A percentile compares a stretch with the other conserved stretches of the same genome.
These are phyloP conservation scores for Brachylomia viminalis DNA, from an alignment of 2,888 invertebrate genomes.

Conservation along the genomic window DNA sequence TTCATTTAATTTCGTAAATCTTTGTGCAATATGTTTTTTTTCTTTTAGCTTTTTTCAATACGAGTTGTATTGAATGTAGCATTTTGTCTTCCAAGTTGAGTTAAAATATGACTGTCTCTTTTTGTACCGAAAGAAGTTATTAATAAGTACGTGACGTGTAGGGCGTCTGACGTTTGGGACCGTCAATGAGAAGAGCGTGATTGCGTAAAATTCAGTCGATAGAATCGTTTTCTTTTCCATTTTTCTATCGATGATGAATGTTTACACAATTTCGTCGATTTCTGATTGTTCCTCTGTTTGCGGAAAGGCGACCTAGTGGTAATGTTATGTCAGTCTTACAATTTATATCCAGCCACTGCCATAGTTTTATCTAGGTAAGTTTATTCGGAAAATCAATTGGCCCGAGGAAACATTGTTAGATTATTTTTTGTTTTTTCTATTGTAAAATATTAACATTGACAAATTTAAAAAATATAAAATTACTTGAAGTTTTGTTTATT, in stretches of 20 bases:
- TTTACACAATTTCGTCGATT: conserved; percentile 17
- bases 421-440: conserved; percentile 21
- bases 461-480: conserved; percentile 29
- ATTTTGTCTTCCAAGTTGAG: conserved; percentile 74
- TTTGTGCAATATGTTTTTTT: conserved; percentile 70
- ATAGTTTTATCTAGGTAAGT: conserved; percentile 80
- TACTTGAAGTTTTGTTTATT: conserved; percentile 42
- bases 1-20: conserved; percentile 46
- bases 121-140: conserved; percentile 45
- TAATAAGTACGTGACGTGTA: conserved; percentile 34
- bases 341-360: conserved; percentile 81
- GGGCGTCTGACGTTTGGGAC: conserved; percentile 27
- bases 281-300: conserved; percentile 33
- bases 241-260: conserved; percentile 13
- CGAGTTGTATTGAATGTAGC: conserved; percentile 61
- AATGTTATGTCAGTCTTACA: conserved; percentile 53
- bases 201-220: conserved; percentile 30
- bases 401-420: conserved; percentile 32
- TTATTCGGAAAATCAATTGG: conserved; percentile 62
- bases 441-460: conserved; percentile 37
- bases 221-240: conserved; percentile 24
- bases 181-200: conserved; percentile 5
- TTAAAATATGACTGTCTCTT: conserved; percentile 48
- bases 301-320: conserved; percentile 46
- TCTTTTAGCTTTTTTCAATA: conserved; percentile 59